Evolutionary conservation across 2,888 invertebrate genomes (phyloP).

Genomic region (Leucania comma): DNA sequence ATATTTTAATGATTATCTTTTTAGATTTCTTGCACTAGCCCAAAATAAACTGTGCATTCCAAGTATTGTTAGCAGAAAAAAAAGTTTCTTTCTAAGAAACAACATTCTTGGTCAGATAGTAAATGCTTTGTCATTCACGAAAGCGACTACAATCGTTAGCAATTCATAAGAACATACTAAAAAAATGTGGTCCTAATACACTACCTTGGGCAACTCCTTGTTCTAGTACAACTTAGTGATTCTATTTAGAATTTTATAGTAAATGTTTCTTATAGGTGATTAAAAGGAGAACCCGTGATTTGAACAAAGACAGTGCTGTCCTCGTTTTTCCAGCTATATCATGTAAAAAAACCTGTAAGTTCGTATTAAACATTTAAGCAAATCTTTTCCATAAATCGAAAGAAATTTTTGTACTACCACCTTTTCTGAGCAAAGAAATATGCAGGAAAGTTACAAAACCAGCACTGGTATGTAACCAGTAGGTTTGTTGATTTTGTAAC

Average conservation of each 20-base stretch:
- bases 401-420: neutral
- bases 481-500: too few species aligned
- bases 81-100: neutral
- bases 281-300: neutral
- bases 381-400: neutral
- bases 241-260: neutral
- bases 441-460: neutral
- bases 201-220: conserved; percentile 10
- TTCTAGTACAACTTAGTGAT: neutral
- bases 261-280: neutral
- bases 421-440: neutral
- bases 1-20: neutral
- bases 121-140: neutral
- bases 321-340: neutral
- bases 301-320: neutral
- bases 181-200: neutral
- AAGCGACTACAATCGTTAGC: neutral
- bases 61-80: neutral
- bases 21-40: neutral
- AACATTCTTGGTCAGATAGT: neutral
- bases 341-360: too few species aligned
- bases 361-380: neutral
- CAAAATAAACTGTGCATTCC: neutral
- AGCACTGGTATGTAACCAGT: too few species aligned
- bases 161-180: neutral